Base-by-base conservation (phyloP, 1,140 invertebrate species). In the Aphelinus atriplicis region DNA sequence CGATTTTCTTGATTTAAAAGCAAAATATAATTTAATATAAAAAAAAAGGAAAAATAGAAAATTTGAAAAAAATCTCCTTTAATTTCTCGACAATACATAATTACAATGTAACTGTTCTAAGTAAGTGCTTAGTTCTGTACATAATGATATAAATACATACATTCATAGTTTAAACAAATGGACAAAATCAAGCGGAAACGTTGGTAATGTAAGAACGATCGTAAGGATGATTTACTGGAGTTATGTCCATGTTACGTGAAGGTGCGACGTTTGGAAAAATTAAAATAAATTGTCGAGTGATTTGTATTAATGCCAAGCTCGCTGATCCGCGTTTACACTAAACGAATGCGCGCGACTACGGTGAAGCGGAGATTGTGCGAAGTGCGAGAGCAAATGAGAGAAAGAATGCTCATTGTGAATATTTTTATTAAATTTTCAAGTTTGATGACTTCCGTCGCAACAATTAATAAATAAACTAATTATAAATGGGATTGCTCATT, bases 391-490 rank as follows among this genome's bases (percentile, higher is more conserved):
- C 76, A 80, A 76, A 81, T 81, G 82, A 83, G 79, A 82, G 83
- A 84, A 87, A 84, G 83, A 87, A 84, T 87, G 86, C 83, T 87
- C 84, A 87, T 79, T 87, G 87, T 88, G 87, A 88, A 88, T 88
- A 88, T 88, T 88, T 88, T 88, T 87, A 87, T 88, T 88, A 87
- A 88, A 88, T 88, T 88, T 88, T 87, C 86, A 88, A 88, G 84
- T 88, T 88, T 88, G 85, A 86, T 87, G 85, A 88, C 86, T 86
- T 88, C 83, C 85, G 86, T 87, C 86, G 81, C 81, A 86, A 86
- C 81, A 86, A 87, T 86, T 87, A 88, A 88, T 88, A 88, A 87
- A 88, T 87, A 87, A 87, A 88, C 81, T 88, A 86, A 86, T 83
- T 81, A 87, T 86, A 84, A 84, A 78, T 86, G 80, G 80, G 78